Evolutionary conservation across 2,113 vertebrate species (phyloP).

Genomic region (Gallinago media): DNA sequence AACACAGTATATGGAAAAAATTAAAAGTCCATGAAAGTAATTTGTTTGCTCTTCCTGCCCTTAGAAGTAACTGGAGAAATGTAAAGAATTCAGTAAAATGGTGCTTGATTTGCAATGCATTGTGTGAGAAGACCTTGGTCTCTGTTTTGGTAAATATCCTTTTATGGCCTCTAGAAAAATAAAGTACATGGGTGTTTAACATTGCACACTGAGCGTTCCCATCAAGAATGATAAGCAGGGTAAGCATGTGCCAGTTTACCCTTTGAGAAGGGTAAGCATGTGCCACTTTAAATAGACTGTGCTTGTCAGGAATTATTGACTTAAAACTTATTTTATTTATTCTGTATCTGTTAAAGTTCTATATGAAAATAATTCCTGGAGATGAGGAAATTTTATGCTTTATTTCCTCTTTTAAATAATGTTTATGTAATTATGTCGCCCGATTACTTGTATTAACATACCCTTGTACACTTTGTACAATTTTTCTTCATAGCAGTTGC

Average conservation of each 20-base stretch:
- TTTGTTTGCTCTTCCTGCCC: neutral
- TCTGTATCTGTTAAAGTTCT: neutral
- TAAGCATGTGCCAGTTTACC: neutral
- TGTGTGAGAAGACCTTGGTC: neutral
- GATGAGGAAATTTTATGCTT: conserved; percentile 12
- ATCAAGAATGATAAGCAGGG: neutral
- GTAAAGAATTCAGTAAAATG: neutral
- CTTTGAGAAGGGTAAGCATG: neutral
- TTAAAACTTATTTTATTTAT: neutral
- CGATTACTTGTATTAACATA: neutral
- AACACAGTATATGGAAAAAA: neutral
- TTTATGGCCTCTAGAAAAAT: neutral
- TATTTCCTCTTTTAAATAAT: conserved; percentile 22
- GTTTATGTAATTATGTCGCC: neutral
- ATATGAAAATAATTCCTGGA: neutral
- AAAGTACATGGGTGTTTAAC: neutral
- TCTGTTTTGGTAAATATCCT: neutral
- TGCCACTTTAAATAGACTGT: neutral
- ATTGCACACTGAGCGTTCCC: neutral
- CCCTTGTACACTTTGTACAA: neutral
- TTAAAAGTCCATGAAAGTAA: neutral
- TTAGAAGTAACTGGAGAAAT: neutral
- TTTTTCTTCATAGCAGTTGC: neutral
- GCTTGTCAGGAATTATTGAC: neutral
- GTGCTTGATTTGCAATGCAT: neutral